Evolutionary conservation across 35 echinoderm and acorn worm genomes (phyloP), one percentile per base, ranked within the genome.

Genomic region (Ptychodera flava): DNA sequence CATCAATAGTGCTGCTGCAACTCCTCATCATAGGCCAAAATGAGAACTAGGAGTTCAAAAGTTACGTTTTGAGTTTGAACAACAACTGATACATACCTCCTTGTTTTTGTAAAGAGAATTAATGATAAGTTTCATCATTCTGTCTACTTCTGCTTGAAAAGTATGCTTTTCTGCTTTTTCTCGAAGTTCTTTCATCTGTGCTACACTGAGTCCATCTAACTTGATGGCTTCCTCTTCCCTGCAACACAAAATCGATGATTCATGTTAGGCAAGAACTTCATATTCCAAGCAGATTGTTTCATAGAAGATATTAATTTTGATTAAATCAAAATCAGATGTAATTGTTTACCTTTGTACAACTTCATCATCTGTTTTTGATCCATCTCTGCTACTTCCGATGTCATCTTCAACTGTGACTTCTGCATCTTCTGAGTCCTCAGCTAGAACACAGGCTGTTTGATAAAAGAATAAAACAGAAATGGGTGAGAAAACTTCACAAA

Each of bases 41-140:
- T 16, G 16, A 16, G 16, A 77, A 29, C 76, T 16, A 16, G 16
- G 16, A 27, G 31, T 33, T 77, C 0, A 75, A 77, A 52, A 28
- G 1, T 14, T 1, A 84, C n/a, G 14, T 78, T 88, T 81, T 31
- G n/a, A n/a, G n/a, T n/a, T n/a, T n/a, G n/a, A n/a, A n/a, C n/a
- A n/a, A n/a, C n/a, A n/a, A n/a, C n/a, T n/a, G 10, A 1, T 12
- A 87, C 86, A 14, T 86, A 99, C 96, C 96, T 99, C 96, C 79
- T 99, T 99, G 88, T 99, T 99, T 78, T 93, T 94, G 88, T 99
- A 99, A 16, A 99, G 90, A 77, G 96, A 99, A 85, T 99, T 99
- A 77, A 99, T 99, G 85, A 99, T 99, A 35, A 99, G 96, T 83
- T 99, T 99, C 96, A 99, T 99, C 96, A 99, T 99, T 33, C 96